Conservation (phyloP, 2,797 vertebrate species). For the Gymnoscopelus braueri region DNA sequence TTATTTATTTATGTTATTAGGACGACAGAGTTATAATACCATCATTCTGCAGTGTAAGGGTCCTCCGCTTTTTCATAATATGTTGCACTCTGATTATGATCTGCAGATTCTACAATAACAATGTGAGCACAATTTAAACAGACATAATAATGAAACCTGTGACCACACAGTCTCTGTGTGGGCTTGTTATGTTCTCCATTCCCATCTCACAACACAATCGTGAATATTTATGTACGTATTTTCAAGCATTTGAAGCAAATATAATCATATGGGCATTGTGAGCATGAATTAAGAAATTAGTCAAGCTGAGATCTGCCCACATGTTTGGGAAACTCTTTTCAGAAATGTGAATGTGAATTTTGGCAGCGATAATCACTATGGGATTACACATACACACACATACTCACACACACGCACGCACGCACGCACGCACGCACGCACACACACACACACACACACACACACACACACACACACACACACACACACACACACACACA, state of each 20-base stretch:
- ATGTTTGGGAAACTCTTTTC: constrained; percentile 7
- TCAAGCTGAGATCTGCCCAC: constrained; percentile 22
- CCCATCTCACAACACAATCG: constrained; percentile 31
- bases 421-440: no score
- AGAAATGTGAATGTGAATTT: constrained; percentile 21
- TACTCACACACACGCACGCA: no score
- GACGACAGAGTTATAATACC: constrained; percentile 18
- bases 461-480: neutral
- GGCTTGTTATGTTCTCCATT: constrained; percentile 21
- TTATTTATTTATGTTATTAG: constrained; percentile 10
- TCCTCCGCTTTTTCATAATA: constrained; percentile 29
- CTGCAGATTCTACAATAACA: constrained; percentile 21
- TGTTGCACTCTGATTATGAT: constrained; percentile 34
- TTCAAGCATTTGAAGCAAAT: constrained; percentile 30
- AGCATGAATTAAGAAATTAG: constrained; percentile 12
- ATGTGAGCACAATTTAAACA: constrained; percentile 54
- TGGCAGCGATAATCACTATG: constrained; percentile 1
- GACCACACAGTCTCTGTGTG: constrained; percentile 13
- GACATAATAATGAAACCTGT: constrained; percentile 17
- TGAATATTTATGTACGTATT: constrained; percentile 33
- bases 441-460: no score
- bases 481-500: no score
- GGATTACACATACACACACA: neutral
- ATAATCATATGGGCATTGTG: constrained; percentile 6
- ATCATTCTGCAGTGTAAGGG: constrained; percentile 39